Base-by-base conservation (phyloP, 2,797 vertebrate genomes). In the Tokudaia tokunoshimensis region DNA sequence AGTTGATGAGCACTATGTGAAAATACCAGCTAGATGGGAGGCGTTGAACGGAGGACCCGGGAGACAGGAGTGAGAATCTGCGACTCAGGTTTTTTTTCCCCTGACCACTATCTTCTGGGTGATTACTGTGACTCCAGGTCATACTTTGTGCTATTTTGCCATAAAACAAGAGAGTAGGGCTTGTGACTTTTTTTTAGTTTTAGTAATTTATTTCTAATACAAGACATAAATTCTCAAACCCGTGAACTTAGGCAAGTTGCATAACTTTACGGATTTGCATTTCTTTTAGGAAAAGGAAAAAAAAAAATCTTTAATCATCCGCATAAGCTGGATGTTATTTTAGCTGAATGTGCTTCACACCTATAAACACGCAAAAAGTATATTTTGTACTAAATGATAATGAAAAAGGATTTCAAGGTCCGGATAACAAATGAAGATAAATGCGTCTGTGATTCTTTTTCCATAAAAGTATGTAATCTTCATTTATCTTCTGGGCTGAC, bases 361-460 rank as follows among this genome's bases (percentile, higher is more conserved):
- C 15, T 93, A 78, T 52, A 92, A 72, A 85, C 26, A 29, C 37
- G 93, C 85, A 44, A 79, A 97, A 98, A 97, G 72, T 59, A 37
- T 96, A 96, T 93, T 87, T 97, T 96, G 79, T 94, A 31, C 87
- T 94, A 96, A 98, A 87, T 89, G 91, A 87, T 75, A 96, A 97
- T 78, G 87, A 87, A 97, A 88, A 95, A 97, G 92, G 93, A 95
- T 89, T 98, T 98, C 82, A 84, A 87, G 74, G 93, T 97, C 96
- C 94, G 95, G 96, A 96, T 31, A n/a, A 97, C 44, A 86, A 88
- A 97, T 3, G 76, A 96, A 94, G 94, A 92, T 92, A 47, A 96
- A 96, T 96, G 84, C 96, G 93, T 59, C 83, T 65, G 86, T 0
- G 89, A 94, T 70, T 82, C 74, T 93, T 82, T 92, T 93, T 96